Evolutionary conservation across 2,888 invertebrate species (phyloP).

Genomic region (Macaria notata): DNA sequence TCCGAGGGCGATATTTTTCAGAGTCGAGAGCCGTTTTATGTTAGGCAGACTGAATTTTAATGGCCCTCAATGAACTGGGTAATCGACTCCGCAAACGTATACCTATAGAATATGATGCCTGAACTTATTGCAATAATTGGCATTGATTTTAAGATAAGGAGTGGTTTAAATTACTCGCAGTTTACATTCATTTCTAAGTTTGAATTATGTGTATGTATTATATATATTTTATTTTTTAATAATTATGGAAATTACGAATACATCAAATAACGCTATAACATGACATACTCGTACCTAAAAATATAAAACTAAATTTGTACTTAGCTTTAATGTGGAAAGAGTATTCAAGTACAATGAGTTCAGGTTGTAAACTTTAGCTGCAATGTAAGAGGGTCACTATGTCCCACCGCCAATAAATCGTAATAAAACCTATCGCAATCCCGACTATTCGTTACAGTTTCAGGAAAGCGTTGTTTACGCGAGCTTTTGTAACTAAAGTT

Average conservation of each 20-base stretch:
- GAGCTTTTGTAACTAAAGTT: conserved; percentile 74
- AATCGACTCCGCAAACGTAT: conserved; percentile 22
- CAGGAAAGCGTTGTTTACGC: conserved; percentile 34
- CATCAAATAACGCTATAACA: too few relatives aligned
- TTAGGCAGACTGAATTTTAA: conserved; percentile 44
- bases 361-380: too few relatives aligned
- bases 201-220: too few relatives aligned
- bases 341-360: too few relatives aligned
- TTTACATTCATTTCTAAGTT: too few relatives aligned
- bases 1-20: conserved; percentile 44
- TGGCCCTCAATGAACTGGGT: conserved; percentile 41
- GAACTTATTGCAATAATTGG: conserved; percentile 12
- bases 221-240: too few relatives aligned
- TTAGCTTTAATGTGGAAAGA: too few relatives aligned
- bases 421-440: conserved; percentile 20
- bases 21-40: conserved; percentile 36
- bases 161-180: too few relatives aligned
- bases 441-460: conserved; percentile 32
- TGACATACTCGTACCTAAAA: too few relatives aligned
- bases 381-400: background rate
- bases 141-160: background rate
- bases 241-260: too few relatives aligned
- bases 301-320: too few relatives aligned
- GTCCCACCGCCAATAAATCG: conserved; percentile 11
- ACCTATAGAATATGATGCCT: conserved; percentile 18